phyloP scores from a whole-genome alignment of 2,888 invertebrate species.

The Acrobasis consociella region DNA sequence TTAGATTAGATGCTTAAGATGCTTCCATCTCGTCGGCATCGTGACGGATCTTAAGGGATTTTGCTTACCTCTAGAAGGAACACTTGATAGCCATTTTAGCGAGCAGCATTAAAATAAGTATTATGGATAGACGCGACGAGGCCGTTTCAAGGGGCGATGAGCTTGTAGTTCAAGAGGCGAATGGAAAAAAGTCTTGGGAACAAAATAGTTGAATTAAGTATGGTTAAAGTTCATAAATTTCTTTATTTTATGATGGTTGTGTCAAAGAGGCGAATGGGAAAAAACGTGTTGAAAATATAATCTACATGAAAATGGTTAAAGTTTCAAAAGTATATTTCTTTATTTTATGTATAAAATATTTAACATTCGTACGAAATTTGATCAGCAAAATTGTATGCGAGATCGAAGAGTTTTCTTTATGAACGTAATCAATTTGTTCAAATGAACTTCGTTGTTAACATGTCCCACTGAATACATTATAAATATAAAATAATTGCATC shows the following conservation, averaged over 20 bases:
- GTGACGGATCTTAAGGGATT: constrained; percentile 16
- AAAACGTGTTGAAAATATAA: not conserved
- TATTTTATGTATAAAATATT: too few relatives aligned
- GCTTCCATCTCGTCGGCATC: constrained; percentile 3
- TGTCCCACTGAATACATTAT: too few relatives aligned
- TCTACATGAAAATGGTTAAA: not conserved
- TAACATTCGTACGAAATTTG: too few relatives aligned
- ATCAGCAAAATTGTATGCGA: too few relatives aligned
- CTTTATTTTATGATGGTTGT: not conserved
- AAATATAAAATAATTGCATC: too few relatives aligned
- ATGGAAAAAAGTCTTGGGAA: not conserved
- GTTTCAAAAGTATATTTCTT: too few relatives aligned
- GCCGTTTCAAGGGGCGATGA: constrained; percentile 12
- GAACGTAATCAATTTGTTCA: too few relatives aligned
- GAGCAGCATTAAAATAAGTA: constrained; percentile 58
- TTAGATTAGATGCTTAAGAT: too few relatives aligned
- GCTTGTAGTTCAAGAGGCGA: constrained; percentile 5
- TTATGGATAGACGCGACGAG: constrained; percentile 47
- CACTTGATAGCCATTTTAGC: constrained; percentile 45
- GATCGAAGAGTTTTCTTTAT: too few relatives aligned
- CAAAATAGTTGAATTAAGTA: not conserved
- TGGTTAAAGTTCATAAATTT: too few relatives aligned
- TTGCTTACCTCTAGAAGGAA: constrained; percentile 13
- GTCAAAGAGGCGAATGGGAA: not conserved
- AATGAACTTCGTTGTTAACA: too few relatives aligned